phyloP scores from a whole-genome alignment of 2,888 invertebrate species.

The Drosophila quinaria region DNA sequence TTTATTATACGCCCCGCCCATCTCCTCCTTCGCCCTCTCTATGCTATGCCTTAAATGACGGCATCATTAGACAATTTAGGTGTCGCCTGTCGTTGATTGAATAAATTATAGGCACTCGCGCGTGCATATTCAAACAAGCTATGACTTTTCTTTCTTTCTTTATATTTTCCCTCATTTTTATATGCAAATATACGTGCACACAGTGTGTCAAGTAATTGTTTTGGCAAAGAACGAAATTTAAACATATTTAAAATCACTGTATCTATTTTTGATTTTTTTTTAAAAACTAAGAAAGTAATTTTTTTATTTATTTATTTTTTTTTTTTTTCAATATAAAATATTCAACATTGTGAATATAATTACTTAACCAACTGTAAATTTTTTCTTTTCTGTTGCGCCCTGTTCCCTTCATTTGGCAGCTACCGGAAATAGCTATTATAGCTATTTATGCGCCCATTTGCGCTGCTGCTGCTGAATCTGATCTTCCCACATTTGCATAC shows the following conservation, averaged over 20 bases:
- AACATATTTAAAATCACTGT: too few relatives aligned
- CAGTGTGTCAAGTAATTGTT: not conserved
- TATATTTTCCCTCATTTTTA: constrained; percentile 45
- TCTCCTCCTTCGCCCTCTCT: not conserved
- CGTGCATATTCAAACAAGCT: constrained; percentile 65
- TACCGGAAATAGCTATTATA: constrained; percentile 73
- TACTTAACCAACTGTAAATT: not conserved
- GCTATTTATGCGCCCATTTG: constrained; percentile 65
- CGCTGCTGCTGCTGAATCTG: not conserved
- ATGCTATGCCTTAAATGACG: constrained; percentile 64
- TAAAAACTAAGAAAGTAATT: too few relatives aligned
- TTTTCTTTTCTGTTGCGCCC: constrained; percentile 5
- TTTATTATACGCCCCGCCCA: constrained; percentile 61
- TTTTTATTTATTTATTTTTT: not conserved
- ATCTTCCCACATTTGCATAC: constrained; percentile 18
- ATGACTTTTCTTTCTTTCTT: constrained; percentile 53
- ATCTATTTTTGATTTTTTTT: too few relatives aligned
- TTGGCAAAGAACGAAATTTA: not conserved
- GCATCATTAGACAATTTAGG: constrained; percentile 82
- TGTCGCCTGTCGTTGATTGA: constrained; percentile 69
- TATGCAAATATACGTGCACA: constrained; percentile 18
- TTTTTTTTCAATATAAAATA: not conserved
- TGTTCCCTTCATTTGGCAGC: constrained; percentile 17
- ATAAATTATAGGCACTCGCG: constrained; percentile 77
- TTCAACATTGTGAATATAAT: not conserved